Base-by-base conservation (phyloP, 2,888 invertebrate genomes). In the Andrena praecox region DNA sequence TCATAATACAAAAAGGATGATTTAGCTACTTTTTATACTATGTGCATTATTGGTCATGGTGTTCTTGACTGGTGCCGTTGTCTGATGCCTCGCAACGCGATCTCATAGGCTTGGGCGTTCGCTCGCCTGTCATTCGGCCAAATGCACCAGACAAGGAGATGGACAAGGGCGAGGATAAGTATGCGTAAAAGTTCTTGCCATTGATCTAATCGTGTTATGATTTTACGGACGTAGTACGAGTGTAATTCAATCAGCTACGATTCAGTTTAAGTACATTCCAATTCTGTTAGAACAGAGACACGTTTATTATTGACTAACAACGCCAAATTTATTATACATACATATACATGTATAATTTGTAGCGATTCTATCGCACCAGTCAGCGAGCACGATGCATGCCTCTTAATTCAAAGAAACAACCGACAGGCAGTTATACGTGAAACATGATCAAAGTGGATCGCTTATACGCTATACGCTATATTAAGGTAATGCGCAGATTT, bases 11-110 rank as follows among this genome's bases (percentile, higher is more conserved):
- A 80, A 73, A 66, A 86, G 78, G 78, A 81, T 89, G 80, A 75
- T 85, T 84, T 87, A 87, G 85, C 83, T 88, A 85, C 87, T 80
- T 91, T 92, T 91, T 92, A 84, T 91, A 91, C 87, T 86, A 81
- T 59, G 63, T 71, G 52, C 73, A 67, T 77, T 75, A 66, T 72
- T 56, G 60, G 63, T 60, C 54, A 48, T 60, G 80, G 82, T 70
- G 71, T 82, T 80, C 74, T 86, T 76, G 80, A 64, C 82, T 73
- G 86, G 83, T 89, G 88, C 80, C 80, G 86, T 72, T 80, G 35
- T 66, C 56, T 72, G 52, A 64, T 70, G 31, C 59, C 73, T 68
- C 70, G 50, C 33, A 52, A 50, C 16, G 35, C 29, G 60, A 50
- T 62, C 12, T 42, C 12, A 20, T 42, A 52, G n/a, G 20, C 35